A percentile compares a stretch with the other conserved stretches of the same genome.
Evolutionary conservation across 2,113 vertebrate genomes (phyloP).

Genomic region (Cyanoramphus novaezelandiae): DNA sequence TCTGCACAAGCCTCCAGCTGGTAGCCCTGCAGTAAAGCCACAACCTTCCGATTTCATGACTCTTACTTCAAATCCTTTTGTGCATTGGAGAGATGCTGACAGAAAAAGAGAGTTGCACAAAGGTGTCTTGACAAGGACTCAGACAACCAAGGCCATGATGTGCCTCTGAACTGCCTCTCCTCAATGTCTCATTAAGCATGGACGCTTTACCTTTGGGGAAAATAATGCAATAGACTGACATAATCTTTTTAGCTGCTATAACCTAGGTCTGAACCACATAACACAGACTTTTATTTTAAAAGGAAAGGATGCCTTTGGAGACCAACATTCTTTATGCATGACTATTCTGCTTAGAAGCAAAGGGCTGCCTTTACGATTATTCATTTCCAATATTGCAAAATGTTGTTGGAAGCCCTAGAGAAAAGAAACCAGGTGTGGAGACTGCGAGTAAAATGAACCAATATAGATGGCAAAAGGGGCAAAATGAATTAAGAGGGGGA

Average conservation of each 20-base stretch:
- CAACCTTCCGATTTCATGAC: neutral
- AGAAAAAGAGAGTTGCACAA: neutral
- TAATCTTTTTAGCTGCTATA: neutral
- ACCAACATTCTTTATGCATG: neutral
- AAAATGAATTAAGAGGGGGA: neutral
- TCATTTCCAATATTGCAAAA: neutral
- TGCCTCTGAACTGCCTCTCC: neutral
- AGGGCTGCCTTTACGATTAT: neutral
- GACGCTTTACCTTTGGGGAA: neutral
- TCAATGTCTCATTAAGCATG: neutral
- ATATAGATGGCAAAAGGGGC: neutral
- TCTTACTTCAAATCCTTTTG: conserved; percentile 23
- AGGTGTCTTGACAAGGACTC: conserved; percentile 7
- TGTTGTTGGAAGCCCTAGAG: neutral
- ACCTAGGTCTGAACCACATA: neutral
- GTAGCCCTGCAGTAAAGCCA: conserved; percentile 28
- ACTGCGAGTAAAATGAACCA: neutral
- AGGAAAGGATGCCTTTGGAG: neutral
- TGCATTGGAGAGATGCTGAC: neutral
- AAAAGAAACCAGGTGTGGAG: neutral
- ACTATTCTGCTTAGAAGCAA: neutral
- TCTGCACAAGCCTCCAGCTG: conserved; percentile 9
- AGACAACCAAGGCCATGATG: neutral
- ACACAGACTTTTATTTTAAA: neutral
- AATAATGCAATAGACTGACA: neutral